A percentile compares a stretch with the other conserved stretches of the same genome.
Conservation (phyloP, 2,113 vertebrate species). For the Alectura lathami region DNA sequence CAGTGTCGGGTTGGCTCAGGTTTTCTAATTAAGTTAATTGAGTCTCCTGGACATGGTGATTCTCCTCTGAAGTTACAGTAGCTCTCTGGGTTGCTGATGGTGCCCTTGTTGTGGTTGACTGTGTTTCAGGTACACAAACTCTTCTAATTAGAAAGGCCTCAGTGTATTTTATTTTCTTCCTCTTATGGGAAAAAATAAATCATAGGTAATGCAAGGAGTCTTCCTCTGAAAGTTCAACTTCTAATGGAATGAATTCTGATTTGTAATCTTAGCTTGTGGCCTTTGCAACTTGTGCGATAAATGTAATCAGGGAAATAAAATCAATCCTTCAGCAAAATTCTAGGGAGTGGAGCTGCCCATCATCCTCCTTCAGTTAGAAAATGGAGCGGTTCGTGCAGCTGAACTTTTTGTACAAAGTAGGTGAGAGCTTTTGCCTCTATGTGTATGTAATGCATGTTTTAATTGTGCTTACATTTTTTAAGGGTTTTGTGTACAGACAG, state of each 20-base stretch:
- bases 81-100: conserved; percentile 44
- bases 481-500: conserved; percentile 49
- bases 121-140: conserved; percentile 40
- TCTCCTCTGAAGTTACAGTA: conserved; percentile 72
- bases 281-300: background rate
- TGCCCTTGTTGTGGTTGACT: conserved; percentile 61
- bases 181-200: background rate
- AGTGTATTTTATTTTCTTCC: background rate
- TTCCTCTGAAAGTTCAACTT: background rate
- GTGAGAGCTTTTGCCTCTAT: background rate
- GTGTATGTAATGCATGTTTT: background rate
- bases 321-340: background rate
- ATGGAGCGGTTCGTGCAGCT: too few species aligned
- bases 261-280: background rate
- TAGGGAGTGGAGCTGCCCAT: background rate
- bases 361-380: background rate
- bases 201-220: background rate
- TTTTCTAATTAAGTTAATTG: conserved; percentile 71
- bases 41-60: conserved; percentile 51
- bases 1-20: conserved; percentile 38
- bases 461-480: background rate
- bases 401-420: background rate
- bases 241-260: background rate
- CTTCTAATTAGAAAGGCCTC: background rate
- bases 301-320: background rate